A percentile compares a stretch with the other conserved stretches of the same genome.
Evolutionary conservation across 2,113 vertebrate genomes (phyloP).

Genomic region (Passer domesticus): DNA sequence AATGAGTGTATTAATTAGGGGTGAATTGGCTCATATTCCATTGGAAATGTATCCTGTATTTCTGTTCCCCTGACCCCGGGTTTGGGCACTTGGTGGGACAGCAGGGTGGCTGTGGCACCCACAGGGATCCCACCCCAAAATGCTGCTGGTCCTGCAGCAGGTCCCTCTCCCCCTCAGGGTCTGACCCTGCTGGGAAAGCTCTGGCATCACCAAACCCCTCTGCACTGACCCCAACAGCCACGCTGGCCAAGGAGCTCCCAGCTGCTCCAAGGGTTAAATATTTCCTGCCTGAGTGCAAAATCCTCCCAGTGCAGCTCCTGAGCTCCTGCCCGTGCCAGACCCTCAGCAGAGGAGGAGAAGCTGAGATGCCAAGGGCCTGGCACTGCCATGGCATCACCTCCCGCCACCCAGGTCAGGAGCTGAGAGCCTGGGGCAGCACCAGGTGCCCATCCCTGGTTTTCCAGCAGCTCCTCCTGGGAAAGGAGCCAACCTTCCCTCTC

Average conservation of each 20-base stretch:
- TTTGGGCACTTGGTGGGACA: accelerated
- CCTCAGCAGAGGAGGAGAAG: neutral
- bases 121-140: neutral
- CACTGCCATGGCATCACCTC: accelerated
- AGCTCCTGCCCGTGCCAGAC: neutral
- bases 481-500: neutral
- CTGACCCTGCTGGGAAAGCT: neutral
- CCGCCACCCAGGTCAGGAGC: accelerated
- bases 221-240: accelerated
- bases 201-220: accelerated
- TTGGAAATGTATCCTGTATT: accelerated
- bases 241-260: neutral
- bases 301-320: neutral
- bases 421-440: neutral
- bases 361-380: neutral
- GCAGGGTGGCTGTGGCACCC: neutral
- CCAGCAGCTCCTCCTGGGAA: neutral
- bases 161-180: neutral
- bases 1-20: neutral
- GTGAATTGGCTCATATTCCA: neutral
- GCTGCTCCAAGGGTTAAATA: neutral
- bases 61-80: accelerated
- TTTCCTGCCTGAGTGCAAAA: slow-evolving; percentile 31
- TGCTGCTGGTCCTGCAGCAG: accelerated
- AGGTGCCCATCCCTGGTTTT: neutral